Conservation (phyloP, 1,140 invertebrate species). For the Macrobrachium nipponense region DNA sequence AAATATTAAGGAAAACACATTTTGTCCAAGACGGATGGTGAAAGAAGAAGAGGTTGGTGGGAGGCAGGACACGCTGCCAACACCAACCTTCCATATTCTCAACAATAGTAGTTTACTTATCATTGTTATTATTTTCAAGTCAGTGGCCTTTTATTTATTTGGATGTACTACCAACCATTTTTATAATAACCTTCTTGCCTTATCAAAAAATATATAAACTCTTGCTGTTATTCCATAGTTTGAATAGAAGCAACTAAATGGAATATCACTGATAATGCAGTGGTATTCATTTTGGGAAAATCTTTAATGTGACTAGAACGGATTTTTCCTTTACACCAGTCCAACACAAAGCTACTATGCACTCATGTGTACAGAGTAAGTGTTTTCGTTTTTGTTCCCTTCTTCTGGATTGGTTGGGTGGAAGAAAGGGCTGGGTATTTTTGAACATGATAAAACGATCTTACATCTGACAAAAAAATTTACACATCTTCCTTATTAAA, state of each 20-base stretch:
- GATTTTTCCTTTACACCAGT: conserved; percentile 47
- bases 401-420: conserved; percentile 47
- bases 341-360: conserved; percentile 42
- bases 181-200: conserved; percentile 43
- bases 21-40: conserved; percentile 18
- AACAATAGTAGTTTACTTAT: neutral
- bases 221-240: conserved; percentile 38
- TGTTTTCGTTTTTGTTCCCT: neutral
- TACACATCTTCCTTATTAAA: conserved; percentile 42
- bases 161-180: conserved; percentile 42
- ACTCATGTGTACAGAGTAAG: conserved; percentile 28
- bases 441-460: conserved; percentile 47
- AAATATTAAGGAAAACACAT: neutral
- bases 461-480: conserved; percentile 56
- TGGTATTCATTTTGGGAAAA: conserved; percentile 38
- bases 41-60: neutral
- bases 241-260: conserved; percentile 52
- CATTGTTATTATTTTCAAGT: conserved; percentile 34
- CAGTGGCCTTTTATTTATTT: conserved; percentile 39
- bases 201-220: conserved; percentile 55
- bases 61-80: conserved; percentile 20
- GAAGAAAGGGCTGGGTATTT: conserved; percentile 48
- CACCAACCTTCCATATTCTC: conserved; percentile 25
- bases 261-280: conserved; percentile 26
- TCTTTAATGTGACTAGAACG: conserved; percentile 58